Base-by-base conservation (phyloP, 2,888 invertebrate genomes). In the Archips crataeganus region DNA sequence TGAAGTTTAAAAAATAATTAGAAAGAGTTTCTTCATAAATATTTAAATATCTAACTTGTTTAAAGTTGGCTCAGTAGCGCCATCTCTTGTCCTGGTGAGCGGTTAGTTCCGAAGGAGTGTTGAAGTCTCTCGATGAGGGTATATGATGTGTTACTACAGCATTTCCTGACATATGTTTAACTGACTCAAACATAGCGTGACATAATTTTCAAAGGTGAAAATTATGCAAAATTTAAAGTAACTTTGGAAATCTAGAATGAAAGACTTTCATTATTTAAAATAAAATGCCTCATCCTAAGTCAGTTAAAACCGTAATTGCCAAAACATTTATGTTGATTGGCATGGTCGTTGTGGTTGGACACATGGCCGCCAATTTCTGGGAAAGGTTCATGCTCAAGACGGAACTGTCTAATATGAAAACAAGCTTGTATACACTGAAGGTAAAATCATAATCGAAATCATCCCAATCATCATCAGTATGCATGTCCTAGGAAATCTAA, bases 311-410 rank as follows among this genome's bases (percentile, higher is more conserved):
- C 2, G 15, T 85, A 34, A 79, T 86, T 51, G 62, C 89, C 1
- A 88, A 92, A 77, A 78, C 84, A 15, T 69, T 87, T 1, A 74
- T 90, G 32, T 84, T 90, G 42, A 77, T 93, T 42, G 81, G 86
- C 8, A 74, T 89, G 49, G 78, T 89, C 11, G 82, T 83, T 2
- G 73, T 92, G 3, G 76, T 88, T 0, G 89, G 90, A 8, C 91
- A 93, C 76, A 67, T 91, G 6, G 79, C 83, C 1, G 81, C 87
- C 0, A 88, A 87, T 66, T 84, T 90, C 73, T 93, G 90, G 91
- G 92, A 93, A 75, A 81, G 85, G 66, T 86, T 86, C 61, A 77
- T 86, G 2, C 81, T 93, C 66, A 85, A 88, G 72, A 80, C 77
- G 1, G 89, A 93, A 75, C 75, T 93, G 36, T 75, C 75, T 8